Evolutionary conservation across 2,888 invertebrate genomes (phyloP), one percentile per base, ranked within the genome.

Genomic region (Tetramorium bicarinatum): DNA sequence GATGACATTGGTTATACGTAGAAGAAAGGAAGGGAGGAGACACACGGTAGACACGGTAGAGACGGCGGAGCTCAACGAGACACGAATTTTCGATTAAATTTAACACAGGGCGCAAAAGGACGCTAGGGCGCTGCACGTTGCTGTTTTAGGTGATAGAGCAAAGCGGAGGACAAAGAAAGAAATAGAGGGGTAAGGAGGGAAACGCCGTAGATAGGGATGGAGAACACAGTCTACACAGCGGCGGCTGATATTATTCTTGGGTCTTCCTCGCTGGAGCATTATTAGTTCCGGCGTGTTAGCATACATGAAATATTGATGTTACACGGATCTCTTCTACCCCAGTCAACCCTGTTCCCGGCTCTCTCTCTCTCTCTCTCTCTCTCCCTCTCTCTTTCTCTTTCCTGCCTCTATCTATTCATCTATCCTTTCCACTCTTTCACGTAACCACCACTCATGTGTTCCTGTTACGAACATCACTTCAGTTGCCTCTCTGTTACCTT

Each of bases 281-380:
- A 94, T 95, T 95, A 94, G 94, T 94, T 94, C 94, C 94, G 93
- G 93, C 93, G 93, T 93, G 94, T 95, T 95, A 95, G 95, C 95
- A 94, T 94, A 94, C 94, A 94, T 95, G 95, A 95, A 95, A 94
- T 95, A 95, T 95, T 94, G 94, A 94, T 94, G 94, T 94, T 94
- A 94, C 94, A 92, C 90, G 89, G 81, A 74, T 83, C 85, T 80
- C 82, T 76, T 76, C 72, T 72, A 74, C 67, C 61, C 54, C 38
- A 79, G 74, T 80, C 84, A 72, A 67, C 80, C 66, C 34, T 56
- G 18, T 77, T 77, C 69, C 75, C 29, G 38, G 29, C 49, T 47
- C 69, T 21, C 66, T 44, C 72, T 52, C 66, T 38, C 47, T 59
- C 49, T 49, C 64, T 41, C 62, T 52, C 54, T 7, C 71, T 54